A percentile compares a stretch with the other conserved stretches of the same genome.
These are phyloP conservation scores for Leptosomus discolor DNA, from an alignment of 2,113 vertebrate species.

Conservation along the genomic window DNA sequence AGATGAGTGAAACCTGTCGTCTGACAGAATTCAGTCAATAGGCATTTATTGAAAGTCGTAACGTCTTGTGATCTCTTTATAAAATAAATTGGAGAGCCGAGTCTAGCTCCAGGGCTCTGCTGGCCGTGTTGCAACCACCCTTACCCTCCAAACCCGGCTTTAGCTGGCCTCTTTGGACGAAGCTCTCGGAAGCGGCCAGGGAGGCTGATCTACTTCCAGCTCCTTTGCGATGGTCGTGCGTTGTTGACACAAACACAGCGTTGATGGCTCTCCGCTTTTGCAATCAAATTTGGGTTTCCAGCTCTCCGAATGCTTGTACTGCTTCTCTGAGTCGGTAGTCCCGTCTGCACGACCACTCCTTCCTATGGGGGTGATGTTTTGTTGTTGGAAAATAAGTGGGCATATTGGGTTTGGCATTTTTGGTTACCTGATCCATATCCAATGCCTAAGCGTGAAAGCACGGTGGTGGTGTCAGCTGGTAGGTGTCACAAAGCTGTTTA, in stretches of 20 bases:
- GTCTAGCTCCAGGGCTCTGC: not conserved
- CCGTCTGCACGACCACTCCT: not conserved
- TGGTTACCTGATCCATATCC: not conserved
- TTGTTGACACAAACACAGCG: rapidly evolving
- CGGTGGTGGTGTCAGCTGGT: not conserved
- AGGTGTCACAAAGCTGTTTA: not conserved
- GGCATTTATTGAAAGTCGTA: not conserved
- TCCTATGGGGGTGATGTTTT: not conserved
- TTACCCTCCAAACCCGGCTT: not conserved
- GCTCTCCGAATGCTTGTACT: not conserved
- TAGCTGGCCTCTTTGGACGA: not conserved
- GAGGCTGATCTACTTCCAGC: not conserved
- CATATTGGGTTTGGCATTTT: not conserved
- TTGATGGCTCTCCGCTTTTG: not conserved
- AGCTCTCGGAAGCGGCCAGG: rapidly evolving
- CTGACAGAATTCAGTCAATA: not conserved
- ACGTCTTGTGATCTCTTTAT: not conserved
- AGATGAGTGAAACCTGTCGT: not conserved
- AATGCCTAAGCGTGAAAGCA: not conserved
- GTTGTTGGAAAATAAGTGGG: rapidly evolving
- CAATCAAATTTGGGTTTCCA: not conserved
- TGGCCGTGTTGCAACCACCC: rapidly evolving
- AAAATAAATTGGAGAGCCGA: not conserved
- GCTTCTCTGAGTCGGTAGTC: rapidly evolving
- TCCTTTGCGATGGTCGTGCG: not conserved